Base-by-base conservation (phyloP, 2,797 vertebrate species). In the Fratercula arctica region DNA sequence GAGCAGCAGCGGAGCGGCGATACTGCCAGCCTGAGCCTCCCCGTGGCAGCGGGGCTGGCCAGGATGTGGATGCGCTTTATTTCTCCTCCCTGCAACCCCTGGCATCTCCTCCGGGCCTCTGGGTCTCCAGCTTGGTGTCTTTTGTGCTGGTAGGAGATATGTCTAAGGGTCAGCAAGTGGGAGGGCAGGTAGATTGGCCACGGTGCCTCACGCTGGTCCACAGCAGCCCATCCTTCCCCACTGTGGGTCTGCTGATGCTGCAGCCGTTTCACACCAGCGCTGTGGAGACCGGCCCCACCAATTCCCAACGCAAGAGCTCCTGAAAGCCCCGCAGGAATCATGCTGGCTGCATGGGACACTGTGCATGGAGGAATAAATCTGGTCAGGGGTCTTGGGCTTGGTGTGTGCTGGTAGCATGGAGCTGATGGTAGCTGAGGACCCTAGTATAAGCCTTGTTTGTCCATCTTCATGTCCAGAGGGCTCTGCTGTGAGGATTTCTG, bases 201-300 rank as follows among this genome's bases (percentile, higher is more conserved):
- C 1, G 0, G 3, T 67, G 54, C 59, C 23, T 70, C 25, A 28
- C 2, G 0, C 56, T 26, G 33, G 25, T 28, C 3, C 0, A 43
- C 50, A 63, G 25, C 76, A 75, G 45, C 39, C 31, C 35, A 14
- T 57, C 35, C 13, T 67, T 90, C 37, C 41, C 29, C 0, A 1
- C 54, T 43, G 25, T 2, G 1, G 16, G 51, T 46, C 72, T 77
- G 70, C 64, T 46, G 39, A 25, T 3, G 0, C 29, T 61, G 81
- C 50, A 69, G 85, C 35, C 2, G 0, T 28, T 45, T 60, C 57
- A 20, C 66, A 43, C 12, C 82, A 50, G 28, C 0, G 0, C 43
- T 73, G 74, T 78, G 61, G 50, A 37, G 66, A 18, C 35, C 18
- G 10, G 11, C 12, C 43, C 48, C 56, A 31, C 20, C n/a, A 33